Percentiles rank a stretch among this genome's conserved stretches.
phyloP scores from a whole-genome alignment of 2,113 vertebrate species.

The Oncorhynchus kisutch region DNA sequence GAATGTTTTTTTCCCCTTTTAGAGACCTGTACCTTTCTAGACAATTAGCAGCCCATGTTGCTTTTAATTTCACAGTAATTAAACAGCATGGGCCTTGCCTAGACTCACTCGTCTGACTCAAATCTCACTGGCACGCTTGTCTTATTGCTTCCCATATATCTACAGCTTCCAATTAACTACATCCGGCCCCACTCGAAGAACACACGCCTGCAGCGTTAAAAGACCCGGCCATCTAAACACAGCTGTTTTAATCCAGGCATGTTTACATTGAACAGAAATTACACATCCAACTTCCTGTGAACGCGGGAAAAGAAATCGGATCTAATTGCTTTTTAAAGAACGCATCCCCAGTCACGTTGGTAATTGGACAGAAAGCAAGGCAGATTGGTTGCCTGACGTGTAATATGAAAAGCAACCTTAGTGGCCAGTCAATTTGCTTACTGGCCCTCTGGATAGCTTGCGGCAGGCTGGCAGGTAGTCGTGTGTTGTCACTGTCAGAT shows the following conservation, averaged over 20 bases:
- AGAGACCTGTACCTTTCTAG: background rate
- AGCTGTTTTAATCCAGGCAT: slow-evolving; percentile 16
- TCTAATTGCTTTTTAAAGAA: slow-evolving; percentile 28
- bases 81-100: slow-evolving; percentile 13
- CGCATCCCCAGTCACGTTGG: slow-evolving; percentile 26
- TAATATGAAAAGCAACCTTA: slow-evolving; percentile 25
- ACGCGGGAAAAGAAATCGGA: background rate
- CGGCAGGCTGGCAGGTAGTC: background rate
- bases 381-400: slow-evolving; percentile 29
- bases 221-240: slow-evolving; percentile 10
- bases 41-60: slow-evolving; percentile 28
- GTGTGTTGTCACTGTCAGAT: background rate
- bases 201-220: slow-evolving; percentile 44
- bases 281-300: background rate
- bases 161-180: slow-evolving; percentile 26
- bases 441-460: background rate
- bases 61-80: slow-evolving; percentile 36
- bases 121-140: background rate
- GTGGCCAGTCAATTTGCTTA: background rate
- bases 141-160: slow-evolving; percentile 34
- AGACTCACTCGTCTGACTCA: slow-evolving; percentile 8
- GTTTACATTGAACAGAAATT: background rate
- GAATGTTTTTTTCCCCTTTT: slow-evolving; percentile 13
- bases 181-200: background rate
- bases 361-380: slow-evolving; percentile 25